phyloP scores from a whole-genome alignment of 2,113 vertebrate species.

The Ursus arctos region DNA sequence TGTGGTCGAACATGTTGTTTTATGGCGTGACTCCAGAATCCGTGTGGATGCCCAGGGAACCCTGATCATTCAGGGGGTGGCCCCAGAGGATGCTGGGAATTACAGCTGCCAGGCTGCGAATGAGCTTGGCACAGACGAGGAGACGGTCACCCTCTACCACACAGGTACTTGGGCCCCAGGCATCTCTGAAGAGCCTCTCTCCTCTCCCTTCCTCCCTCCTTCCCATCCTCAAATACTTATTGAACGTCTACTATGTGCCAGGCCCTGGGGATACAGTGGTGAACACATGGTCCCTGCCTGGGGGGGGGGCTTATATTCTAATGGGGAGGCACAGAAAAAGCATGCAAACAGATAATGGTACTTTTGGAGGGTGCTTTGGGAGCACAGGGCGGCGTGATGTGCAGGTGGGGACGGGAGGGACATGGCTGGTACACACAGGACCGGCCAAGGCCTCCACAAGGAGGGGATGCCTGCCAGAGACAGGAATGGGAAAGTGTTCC shows the following conservation, averaged over 20 bases:
- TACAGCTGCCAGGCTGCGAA: constrained; percentile 94
- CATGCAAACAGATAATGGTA: not conserved
- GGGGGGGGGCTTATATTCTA: not conserved
- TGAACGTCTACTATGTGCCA: not conserved
- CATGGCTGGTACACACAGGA: fast-evolving
- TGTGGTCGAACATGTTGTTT: not conserved
- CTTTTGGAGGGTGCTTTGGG: not conserved
- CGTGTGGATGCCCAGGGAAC: constrained; percentile 86
- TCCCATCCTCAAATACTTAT: fast-evolving
- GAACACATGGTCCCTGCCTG: fast-evolving
- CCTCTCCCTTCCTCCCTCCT: too few species aligned
- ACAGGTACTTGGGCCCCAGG: constrained; percentile 66
- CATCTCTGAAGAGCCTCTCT: fast-evolving
- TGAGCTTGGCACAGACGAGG: constrained; percentile 89
- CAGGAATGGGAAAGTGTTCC: fast-evolving
- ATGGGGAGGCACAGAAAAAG: not conserved
- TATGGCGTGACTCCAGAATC: constrained; percentile 82
- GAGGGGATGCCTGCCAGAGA: not conserved
- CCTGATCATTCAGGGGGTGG: constrained; percentile 89
- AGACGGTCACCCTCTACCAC: constrained; percentile 79
- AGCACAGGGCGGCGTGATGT: fast-evolving
- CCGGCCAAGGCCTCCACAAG: too few species aligned
- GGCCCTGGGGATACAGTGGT: not conserved
- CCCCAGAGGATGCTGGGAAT: constrained; percentile 94
- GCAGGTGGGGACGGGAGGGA: fast-evolving